These are phyloP conservation scores for Melinopterus prodromus DNA, from an alignment of 2,888 invertebrate species.

Conservation along the genomic window DNA sequence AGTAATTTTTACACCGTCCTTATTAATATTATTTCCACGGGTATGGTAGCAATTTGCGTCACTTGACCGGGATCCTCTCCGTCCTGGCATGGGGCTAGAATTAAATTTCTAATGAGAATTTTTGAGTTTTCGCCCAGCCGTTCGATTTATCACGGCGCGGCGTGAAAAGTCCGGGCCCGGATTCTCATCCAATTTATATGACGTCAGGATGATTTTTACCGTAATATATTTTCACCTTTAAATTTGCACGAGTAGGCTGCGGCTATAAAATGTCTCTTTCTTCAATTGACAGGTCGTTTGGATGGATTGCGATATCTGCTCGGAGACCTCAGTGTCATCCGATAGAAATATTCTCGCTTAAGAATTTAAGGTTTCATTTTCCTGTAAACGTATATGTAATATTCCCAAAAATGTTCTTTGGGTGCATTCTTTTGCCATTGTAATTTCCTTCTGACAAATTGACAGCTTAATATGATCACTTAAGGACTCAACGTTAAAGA, in stretches of 20 bases:
- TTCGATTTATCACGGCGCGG: not conserved
- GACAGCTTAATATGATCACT: no score
- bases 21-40: not conserved
- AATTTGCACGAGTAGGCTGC: not conserved
- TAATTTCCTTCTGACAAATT: no score
- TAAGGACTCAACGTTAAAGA: no score
- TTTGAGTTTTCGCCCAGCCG: not conserved
- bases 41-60: not conserved
- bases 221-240: not conserved
- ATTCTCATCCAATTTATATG: not conserved
- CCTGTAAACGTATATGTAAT: no score
- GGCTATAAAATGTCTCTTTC: not conserved
- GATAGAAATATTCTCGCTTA: not conserved
- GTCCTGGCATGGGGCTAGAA: not conserved
- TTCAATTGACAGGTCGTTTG: no score
- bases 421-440: no score
- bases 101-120: slow-evolving; percentile 4
- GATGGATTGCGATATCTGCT: no score
- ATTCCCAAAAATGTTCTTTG: no score
- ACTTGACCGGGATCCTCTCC: not conserved
- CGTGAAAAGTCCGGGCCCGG: not conserved
- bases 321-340: not conserved
- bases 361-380: no score
- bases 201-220: not conserved
- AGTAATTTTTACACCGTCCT: not conserved